Base-by-base conservation (phyloP, 2,113 vertebrate genomes). In the Oriolus oriolus region DNA sequence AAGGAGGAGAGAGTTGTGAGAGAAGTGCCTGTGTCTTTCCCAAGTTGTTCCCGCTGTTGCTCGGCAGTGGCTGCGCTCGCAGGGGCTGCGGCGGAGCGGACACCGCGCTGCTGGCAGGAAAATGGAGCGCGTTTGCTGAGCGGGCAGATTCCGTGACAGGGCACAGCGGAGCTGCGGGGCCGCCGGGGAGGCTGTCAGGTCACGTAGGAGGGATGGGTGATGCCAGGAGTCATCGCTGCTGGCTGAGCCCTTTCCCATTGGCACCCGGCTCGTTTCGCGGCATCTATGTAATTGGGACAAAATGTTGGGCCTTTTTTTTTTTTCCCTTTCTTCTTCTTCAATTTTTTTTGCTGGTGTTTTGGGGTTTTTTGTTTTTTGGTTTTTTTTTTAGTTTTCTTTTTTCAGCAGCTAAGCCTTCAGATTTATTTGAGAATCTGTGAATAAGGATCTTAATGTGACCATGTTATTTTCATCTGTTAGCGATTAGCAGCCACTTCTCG, bases 101-200 rank as follows among this genome's bases (percentile, higher is more conserved):
- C 96, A 17, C 23, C 16, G 94, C 84, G 96, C 54, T 93, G 75
- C 78, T 33, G 70, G 93, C 88, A 80, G 44, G 79, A 92, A 97
- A 96, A 87, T 86, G 89, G 93, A 93, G 95, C 92, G 93, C 79
- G 76, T 93, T 95, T 96, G 97, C 96, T 97, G 96, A 96, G 96
- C 64, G 92, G 88, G 94, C 96, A 96, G 85, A 90, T 97, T 97
- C 64, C 66, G 84, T 92, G 93, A 90, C 92, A 75, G 83, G 64
- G 96, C 92, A 95, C 95, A 49, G 95, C 95, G 49, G 92, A 37
- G 96, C 75, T 56, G 92, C 92, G 64, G 89, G 50, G 86, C 90
- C 49, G 81, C 45, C 12, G 30, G 79, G 59, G 79, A 73, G 31
- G 79, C 97, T 89, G 86, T 94, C 94, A 80, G 49, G 89, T 84